Conservation (phyloP, 2,797 vertebrate genomes). For the Lycodopsis pacificus region DNA sequence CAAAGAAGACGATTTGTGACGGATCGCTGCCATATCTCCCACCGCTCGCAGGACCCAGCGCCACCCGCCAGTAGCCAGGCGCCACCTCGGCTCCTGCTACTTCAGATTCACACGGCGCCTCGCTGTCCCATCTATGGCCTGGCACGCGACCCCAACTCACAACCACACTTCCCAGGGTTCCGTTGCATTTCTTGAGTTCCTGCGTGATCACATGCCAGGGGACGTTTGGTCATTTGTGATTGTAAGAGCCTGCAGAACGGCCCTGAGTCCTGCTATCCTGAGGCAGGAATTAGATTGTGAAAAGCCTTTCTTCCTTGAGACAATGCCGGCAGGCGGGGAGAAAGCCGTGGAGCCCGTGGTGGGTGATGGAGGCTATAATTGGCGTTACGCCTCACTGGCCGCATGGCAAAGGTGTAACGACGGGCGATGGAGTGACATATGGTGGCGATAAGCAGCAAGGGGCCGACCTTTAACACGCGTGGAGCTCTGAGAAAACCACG, state of each 20-base stretch:
- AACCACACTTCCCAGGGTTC: conserved; percentile 16
- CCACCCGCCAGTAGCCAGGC: conserved; percentile 4
- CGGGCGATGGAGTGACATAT: conserved; percentile 58
- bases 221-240: conserved; percentile 46
- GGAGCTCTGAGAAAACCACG: not conserved
- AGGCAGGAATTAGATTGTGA: conserved; percentile 50
- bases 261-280: conserved; percentile 46
- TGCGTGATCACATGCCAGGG: conserved; percentile 44
- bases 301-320: conserved; percentile 57
- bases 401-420: conserved; percentile 69
- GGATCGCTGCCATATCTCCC: conserved; percentile 41
- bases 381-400: conserved; percentile 70
- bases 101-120: conserved; percentile 25
- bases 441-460: conserved; percentile 23
- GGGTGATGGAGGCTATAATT: conserved; percentile 66
- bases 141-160: conserved; percentile 23
- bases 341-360: conserved; percentile 12
- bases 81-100: conserved; percentile 13
- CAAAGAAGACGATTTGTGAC: conserved; percentile 51
- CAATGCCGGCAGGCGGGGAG: conserved; percentile 44
- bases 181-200: conserved; percentile 22
- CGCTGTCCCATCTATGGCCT: conserved; percentile 10
- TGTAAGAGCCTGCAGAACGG: conserved; percentile 34
- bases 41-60: conserved; percentile 25
- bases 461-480: conserved; percentile 3